Conservation (phyloP, 2,113 vertebrate genomes). For the Microtus montanus region DNA sequence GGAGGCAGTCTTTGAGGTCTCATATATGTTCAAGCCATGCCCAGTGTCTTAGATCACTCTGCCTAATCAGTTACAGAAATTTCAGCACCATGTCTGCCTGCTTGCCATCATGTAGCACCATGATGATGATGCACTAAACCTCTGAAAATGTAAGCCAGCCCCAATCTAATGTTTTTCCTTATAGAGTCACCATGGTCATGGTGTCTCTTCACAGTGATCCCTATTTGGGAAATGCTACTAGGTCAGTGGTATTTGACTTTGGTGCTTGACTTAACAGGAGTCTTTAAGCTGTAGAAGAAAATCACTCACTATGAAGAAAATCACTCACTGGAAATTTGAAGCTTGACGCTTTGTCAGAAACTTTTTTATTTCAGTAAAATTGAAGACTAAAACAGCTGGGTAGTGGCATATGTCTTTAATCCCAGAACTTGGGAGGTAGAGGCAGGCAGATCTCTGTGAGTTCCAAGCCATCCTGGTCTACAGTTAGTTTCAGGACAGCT, state of each 20-base stretch:
- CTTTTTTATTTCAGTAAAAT: slow-evolving; percentile 14
- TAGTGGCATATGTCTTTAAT: too few relatives aligned
- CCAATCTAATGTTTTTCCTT: not conserved
- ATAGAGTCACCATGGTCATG: not conserved
- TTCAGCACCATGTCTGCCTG: not conserved
- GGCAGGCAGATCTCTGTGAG: too few relatives aligned
- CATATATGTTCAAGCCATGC: not conserved
- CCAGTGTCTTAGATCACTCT: not conserved
- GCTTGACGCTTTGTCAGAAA: slow-evolving; percentile 13
- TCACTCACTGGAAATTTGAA: not conserved
- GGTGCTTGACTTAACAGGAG: not conserved
- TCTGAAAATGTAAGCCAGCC: not conserved
- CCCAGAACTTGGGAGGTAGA: too few relatives aligned
- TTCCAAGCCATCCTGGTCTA: too few relatives aligned
- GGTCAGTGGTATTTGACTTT: not conserved
- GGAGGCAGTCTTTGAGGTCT: not conserved
- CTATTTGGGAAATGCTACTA: not conserved
- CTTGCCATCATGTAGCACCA: not conserved
- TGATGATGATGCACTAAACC: not conserved
- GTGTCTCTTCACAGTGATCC: not conserved
- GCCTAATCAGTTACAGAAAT: not conserved
- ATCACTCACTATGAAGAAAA: not conserved
- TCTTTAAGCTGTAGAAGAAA: not conserved
- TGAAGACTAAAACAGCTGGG: not conserved
- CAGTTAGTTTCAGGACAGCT: too few relatives aligned